phyloP scores from a whole-genome alignment of 1,140 invertebrate genomes.

The Pachypeltis micranthus region DNA sequence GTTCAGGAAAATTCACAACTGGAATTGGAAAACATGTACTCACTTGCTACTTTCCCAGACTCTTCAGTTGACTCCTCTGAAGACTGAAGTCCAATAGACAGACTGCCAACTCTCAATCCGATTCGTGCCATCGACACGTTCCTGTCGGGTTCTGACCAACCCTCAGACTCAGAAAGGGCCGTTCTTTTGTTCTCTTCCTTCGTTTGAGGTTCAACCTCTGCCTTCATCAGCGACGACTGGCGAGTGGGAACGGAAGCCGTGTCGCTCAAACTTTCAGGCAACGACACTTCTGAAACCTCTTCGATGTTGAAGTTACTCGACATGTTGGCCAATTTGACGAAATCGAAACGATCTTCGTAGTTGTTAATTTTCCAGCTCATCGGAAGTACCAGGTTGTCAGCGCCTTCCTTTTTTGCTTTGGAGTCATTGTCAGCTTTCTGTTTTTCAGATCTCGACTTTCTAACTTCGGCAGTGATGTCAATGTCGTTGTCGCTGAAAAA shows the following conservation, averaged over 20 bases:
- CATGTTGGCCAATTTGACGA: conserved; percentile 2
- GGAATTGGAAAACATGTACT: too few species aligned
- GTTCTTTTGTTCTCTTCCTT: not conserved
- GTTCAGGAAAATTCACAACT: too few species aligned
- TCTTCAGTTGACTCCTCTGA: conserved; percentile 11
- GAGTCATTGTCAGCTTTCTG: conserved; percentile 25
- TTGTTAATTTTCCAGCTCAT: not conserved
- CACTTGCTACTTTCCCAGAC: not conserved
- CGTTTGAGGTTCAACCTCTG: not conserved
- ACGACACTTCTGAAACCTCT: conserved; percentile 18
- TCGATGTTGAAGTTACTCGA: conserved; percentile 17
- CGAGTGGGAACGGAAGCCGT: not conserved
- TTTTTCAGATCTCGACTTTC: not conserved
- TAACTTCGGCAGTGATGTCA: not conserved
- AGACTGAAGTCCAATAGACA: not conserved
- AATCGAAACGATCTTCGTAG: not conserved
- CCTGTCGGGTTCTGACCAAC: conserved; percentile 73
- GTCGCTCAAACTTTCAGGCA: conserved; percentile 15
- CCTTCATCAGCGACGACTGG: not conserved
- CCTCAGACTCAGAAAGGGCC: conserved; percentile 58
- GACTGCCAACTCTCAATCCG: conserved; percentile 43
- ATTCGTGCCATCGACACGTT: conserved; percentile 64
- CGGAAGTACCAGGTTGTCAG: not conserved
- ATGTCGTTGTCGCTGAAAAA: conserved; percentile 25
- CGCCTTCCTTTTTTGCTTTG: conserved; percentile 35